Conservation (phyloP, 2,888 invertebrate genomes). For the Epirrhoe alternata region DNA sequence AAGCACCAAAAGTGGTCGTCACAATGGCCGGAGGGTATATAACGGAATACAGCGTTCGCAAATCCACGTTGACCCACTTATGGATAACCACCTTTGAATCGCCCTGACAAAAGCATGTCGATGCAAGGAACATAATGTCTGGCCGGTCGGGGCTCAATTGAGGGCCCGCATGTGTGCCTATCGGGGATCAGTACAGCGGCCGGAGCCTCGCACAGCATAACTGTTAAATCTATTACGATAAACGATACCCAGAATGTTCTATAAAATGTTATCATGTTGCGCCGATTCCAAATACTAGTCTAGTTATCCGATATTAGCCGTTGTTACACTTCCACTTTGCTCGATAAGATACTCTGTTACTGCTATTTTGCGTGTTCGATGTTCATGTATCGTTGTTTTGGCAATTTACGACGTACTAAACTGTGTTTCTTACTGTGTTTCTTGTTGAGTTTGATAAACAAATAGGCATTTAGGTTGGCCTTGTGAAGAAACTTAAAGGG, state of each 20-base stretch:
- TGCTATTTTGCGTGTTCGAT: slow-evolving; percentile 47
- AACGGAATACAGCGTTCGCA: slow-evolving; percentile 65
- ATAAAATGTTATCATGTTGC: slow-evolving; percentile 59
- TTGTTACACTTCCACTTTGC: slow-evolving; percentile 48
- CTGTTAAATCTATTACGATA: slow-evolving; percentile 57
- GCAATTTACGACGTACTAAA: slow-evolving; percentile 34
- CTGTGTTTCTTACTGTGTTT: slow-evolving; percentile 30
- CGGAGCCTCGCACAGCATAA: slow-evolving; percentile 51
- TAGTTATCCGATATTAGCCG: slow-evolving; percentile 47
- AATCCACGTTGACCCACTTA: slow-evolving; percentile 78
- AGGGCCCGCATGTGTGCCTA: slow-evolving; percentile 74
- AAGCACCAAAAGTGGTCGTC: slow-evolving; percentile 57
- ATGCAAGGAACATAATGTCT: slow-evolving; percentile 75
- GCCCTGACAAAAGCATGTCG: slow-evolving; percentile 77
- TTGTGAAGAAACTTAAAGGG: slow-evolving; percentile 31
- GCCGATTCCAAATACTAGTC: slow-evolving; percentile 52
- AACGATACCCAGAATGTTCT: slow-evolving; percentile 56
- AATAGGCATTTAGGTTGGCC: slow-evolving; percentile 32
- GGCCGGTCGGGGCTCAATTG: slow-evolving; percentile 70
- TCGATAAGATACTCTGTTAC: slow-evolving; percentile 47
- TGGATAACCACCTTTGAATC: slow-evolving; percentile 75
- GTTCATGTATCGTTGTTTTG: slow-evolving; percentile 42
- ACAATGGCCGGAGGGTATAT: slow-evolving; percentile 57
- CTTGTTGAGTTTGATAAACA: slow-evolving; percentile 30
- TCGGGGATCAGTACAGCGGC: slow-evolving; percentile 60